A percentile compares a stretch with the other conserved stretches of the same genome.
phyloP scores from a whole-genome alignment of 2,797 vertebrate species.

The Ciconia nigra region DNA sequence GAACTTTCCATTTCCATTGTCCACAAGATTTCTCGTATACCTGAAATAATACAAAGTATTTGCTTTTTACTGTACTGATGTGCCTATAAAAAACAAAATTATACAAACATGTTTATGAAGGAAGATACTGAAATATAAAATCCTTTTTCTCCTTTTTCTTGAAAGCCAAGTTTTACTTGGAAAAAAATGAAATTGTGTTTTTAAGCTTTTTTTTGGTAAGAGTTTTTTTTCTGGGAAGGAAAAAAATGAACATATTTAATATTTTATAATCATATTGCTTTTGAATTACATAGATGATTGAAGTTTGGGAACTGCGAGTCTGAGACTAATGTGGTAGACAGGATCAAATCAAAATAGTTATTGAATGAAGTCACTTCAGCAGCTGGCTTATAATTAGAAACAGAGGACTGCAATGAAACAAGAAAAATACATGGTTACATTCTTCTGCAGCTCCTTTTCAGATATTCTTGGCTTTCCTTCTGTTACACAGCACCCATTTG shows the following conservation, averaged over 20 bases:
- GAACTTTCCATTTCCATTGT: slow-evolving; percentile 94
- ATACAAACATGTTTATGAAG: neutral
- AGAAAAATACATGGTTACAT: slow-evolving; percentile 44
- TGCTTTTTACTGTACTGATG: neutral
- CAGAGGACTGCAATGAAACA: slow-evolving; percentile 1
- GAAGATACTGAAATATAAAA: neutral
- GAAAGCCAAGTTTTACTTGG: neutral
- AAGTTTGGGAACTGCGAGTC: slow-evolving; percentile 30
- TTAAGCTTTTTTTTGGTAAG: neutral
- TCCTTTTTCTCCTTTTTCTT: neutral
- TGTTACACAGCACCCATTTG: neutral
- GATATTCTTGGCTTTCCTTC: slow-evolving; percentile 29
- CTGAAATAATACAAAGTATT: slow-evolving; percentile 72
- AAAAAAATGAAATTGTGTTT: neutral
- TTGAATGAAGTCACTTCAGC: slow-evolving; percentile 54
- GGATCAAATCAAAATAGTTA: slow-evolving; percentile 41
- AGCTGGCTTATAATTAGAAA: slow-evolving; percentile 58
- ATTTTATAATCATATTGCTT: neutral
- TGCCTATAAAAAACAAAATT: neutral
- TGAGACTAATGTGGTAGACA: neutral
- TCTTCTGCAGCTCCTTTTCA: neutral
- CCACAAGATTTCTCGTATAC: slow-evolving; percentile 95
- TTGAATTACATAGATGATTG: neutral
- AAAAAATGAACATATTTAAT: neutral
- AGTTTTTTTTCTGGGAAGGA: neutral